A percentile compares a stretch with the other conserved stretches of the same genome.
These are phyloP conservation scores for Drosophila miranda DNA, from an alignment of 1,140 invertebrate species.

Conservation along the genomic window DNA sequence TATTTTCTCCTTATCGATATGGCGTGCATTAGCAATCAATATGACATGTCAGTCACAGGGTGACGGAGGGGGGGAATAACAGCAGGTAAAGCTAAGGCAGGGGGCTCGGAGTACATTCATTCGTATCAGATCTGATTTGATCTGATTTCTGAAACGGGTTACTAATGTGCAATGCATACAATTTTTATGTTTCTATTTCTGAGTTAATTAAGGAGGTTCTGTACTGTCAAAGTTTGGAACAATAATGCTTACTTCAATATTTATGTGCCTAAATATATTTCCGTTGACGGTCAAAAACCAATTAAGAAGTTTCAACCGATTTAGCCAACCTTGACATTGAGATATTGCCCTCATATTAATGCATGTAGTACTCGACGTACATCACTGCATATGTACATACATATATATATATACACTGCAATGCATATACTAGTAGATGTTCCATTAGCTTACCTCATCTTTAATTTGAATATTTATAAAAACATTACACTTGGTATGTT, in stretches of 20 bases:
- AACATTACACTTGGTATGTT: constrained; percentile 46
- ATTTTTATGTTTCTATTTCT: too few species aligned
- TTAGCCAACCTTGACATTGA: too few species aligned
- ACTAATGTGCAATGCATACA: constrained; percentile 27
- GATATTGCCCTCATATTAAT: too few species aligned
- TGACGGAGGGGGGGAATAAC: constrained; percentile 13
- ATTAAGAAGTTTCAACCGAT: too few species aligned
- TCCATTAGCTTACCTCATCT: constrained; percentile 12
- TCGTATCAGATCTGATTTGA: constrained; percentile 22
- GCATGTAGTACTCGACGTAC: too few species aligned
- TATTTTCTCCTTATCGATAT: constrained; percentile 37
- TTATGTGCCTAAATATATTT: too few species aligned
- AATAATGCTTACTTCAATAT: too few species aligned
- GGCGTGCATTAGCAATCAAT: constrained; percentile 76
- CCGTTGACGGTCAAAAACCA: too few species aligned
- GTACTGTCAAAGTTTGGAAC: too few species aligned
- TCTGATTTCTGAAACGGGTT: constrained; percentile 20
- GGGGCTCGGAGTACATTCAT: background rate
- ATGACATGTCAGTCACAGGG: constrained; percentile 44
- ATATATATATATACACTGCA: background rate
- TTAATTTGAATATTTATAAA: constrained; percentile 32
- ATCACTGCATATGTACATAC: background rate
- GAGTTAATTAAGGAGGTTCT: too few species aligned
- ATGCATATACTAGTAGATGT: background rate
- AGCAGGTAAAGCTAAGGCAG: constrained; percentile 12